A percentile compares a stretch with the other conserved stretches of the same genome.
Evolutionary conservation across 2,797 vertebrate species (phyloP).

Genomic region (Spatula versicolor): DNA sequence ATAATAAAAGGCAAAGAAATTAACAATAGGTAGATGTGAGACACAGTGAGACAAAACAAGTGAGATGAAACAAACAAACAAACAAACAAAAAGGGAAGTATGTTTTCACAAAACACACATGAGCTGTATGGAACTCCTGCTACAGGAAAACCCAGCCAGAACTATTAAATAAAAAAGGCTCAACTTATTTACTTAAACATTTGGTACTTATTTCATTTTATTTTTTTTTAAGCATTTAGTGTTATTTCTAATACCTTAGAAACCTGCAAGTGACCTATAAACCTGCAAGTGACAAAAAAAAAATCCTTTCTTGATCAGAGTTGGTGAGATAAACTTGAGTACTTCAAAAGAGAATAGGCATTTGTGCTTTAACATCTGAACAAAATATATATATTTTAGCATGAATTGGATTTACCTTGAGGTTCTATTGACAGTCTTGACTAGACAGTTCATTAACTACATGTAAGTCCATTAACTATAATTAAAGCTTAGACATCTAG

Average conservation of each 20-base stretch:
- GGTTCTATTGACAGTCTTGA: slow-evolving; percentile 11
- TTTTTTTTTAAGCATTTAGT: neutral
- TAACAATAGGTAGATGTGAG: neutral
- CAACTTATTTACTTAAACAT: neutral
- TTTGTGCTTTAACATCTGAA: neutral
- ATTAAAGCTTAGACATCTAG: slow-evolving; percentile 25
- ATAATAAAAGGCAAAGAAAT: neutral
- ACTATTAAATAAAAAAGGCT: neutral
- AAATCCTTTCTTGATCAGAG: neutral
- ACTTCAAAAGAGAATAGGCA: neutral
- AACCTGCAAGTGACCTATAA: neutral
- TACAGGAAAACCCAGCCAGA: neutral
- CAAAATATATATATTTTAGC: neutral
- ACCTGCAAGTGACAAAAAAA: neutral
- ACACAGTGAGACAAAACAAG: neutral
- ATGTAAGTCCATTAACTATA: slow-evolving; percentile 40
- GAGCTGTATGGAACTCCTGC: neutral
- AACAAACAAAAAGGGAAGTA: neutral
- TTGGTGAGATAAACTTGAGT: neutral
- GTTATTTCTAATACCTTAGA: neutral
- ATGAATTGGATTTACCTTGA: slow-evolving; percentile 5
- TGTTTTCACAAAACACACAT: neutral
- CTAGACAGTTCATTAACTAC: slow-evolving; percentile 50
- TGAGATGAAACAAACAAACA: neutral
- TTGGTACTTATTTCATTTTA: too few species aligned